phyloP scores from a whole-genome alignment of 2,888 invertebrate genomes.

The Chelonus formosanus region DNA sequence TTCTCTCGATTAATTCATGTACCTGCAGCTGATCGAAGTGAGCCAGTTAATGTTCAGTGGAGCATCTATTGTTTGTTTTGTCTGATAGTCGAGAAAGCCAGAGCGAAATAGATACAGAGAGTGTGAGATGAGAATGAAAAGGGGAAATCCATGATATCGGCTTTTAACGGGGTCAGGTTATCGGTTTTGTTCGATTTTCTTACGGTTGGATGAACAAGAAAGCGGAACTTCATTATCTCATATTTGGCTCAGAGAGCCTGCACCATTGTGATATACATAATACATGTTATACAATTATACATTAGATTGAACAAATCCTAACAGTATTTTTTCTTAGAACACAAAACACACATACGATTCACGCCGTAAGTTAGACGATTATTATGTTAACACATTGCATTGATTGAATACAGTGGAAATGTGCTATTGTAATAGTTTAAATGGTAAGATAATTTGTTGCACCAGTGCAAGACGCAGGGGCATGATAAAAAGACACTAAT shows the following conservation, averaged over 20 bases:
- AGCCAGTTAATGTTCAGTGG: too few species aligned
- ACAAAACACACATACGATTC: conserved; percentile 30
- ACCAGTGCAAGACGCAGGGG: conserved; percentile 21
- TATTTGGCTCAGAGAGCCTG: conserved; percentile 29
- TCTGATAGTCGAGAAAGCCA: too few species aligned
- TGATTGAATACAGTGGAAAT: conserved; percentile 30
- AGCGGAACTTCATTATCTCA: conserved; percentile 26
- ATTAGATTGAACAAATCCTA: conserved; percentile 26
- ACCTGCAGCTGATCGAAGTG: too few species aligned
- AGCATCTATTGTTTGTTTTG: too few species aligned
- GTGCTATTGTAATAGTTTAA: conserved; percentile 35
- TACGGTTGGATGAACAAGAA: background rate
- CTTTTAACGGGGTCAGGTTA: background rate
- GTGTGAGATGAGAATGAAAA: background rate
- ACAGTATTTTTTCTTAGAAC: conserved; percentile 29
- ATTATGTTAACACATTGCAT: conserved; percentile 30
- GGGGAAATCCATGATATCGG: background rate
- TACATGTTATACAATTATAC: conserved; percentile 25
- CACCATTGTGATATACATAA: conserved; percentile 37
- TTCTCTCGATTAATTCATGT: too few species aligned
- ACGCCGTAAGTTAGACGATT: conserved; percentile 25
- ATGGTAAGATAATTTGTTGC: conserved; percentile 22
- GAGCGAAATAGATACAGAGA: too few species aligned
- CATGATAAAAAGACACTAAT: conserved; percentile 33
- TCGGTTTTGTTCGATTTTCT: too few species aligned